phyloP scores from a whole-genome alignment of 2,797 vertebrate species.

The Orestias chungarensis region DNA sequence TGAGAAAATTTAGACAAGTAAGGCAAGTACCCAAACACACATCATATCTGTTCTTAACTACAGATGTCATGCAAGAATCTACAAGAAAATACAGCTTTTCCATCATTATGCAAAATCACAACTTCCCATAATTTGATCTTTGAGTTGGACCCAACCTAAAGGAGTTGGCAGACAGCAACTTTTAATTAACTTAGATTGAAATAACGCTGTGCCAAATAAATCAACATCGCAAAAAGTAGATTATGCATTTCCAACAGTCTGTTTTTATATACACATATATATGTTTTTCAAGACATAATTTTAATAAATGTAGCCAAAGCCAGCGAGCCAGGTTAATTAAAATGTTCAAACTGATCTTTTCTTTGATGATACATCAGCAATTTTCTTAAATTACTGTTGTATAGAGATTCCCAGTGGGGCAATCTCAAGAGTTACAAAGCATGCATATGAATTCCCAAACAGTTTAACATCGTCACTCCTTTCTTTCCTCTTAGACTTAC shows the following conservation, averaged over 20 bases:
- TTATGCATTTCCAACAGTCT: conserved; percentile 18
- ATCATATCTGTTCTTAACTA: neutral
- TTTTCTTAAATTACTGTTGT: conserved; percentile 23
- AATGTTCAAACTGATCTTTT: conserved; percentile 10
- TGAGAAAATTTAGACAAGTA: neutral
- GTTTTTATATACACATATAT: conserved; percentile 3
- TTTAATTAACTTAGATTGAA: conserved; percentile 37
- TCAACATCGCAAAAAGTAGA: conserved; percentile 22
- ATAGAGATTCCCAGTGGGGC: conserved; percentile 20
- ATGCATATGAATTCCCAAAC: conserved; percentile 5
- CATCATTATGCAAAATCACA: conserved; percentile 4
- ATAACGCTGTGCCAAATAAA: conserved; percentile 28
- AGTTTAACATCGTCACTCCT: conserved; percentile 26
- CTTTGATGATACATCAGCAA: conserved; percentile 24
- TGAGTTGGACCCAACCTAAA: conserved; percentile 28
- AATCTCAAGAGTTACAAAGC: conserved; percentile 23
- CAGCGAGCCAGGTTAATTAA: conserved; percentile 27
- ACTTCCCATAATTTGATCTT: conserved; percentile 2
- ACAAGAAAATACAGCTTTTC: neutral
- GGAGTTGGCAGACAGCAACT: conserved; percentile 17
- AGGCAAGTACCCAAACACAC: neutral
- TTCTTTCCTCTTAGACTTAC: conserved; percentile 69
- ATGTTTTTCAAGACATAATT: conserved; percentile 17
- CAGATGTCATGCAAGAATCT: neutral
- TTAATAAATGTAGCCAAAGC: conserved; percentile 26